Conservation (phyloP, 2,888 invertebrate genomes). For the Abrostola tripartita region DNA sequence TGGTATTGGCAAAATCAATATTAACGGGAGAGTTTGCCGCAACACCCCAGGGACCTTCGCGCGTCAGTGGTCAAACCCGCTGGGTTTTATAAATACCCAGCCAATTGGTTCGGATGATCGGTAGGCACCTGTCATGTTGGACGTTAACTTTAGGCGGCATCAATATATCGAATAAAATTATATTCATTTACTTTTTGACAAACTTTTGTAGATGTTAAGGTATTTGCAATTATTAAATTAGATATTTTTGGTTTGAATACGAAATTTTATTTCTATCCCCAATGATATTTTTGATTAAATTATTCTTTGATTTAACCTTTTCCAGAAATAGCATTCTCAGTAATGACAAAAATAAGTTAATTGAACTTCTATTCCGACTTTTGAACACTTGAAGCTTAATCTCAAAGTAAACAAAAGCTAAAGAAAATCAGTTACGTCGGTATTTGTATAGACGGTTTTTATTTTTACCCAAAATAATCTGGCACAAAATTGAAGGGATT, state of each 20-base stretch:
- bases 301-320: too few relatives aligned
- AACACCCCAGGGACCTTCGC: slow-evolving; percentile 48
- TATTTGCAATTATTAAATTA: neutral
- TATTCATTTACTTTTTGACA: slow-evolving; percentile 31
- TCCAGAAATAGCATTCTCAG: too few relatives aligned
- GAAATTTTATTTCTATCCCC: too few relatives aligned
- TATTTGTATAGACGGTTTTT: slow-evolving; percentile 54
- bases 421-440: slow-evolving; percentile 52
- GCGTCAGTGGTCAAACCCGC: slow-evolving; percentile 49
- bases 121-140: slow-evolving; percentile 33
- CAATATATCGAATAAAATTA: slow-evolving; percentile 22
- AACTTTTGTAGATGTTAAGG: slow-evolving; percentile 1
- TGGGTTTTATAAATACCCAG: slow-evolving; percentile 49
- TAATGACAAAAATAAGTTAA: neutral
- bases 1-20: slow-evolving; percentile 66
- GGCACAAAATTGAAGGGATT: slow-evolving; percentile 65
- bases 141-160: slow-evolving; percentile 34
- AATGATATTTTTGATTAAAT: too few relatives aligned
- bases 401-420: slow-evolving; percentile 34
- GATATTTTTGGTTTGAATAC: too few relatives aligned
- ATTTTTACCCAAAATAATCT: slow-evolving; percentile 66
- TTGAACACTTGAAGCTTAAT: slow-evolving; percentile 22
- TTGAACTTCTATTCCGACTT: neutral
- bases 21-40: slow-evolving; percentile 56
- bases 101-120: slow-evolving; percentile 51